phyloP scores from a whole-genome alignment of 1,140 invertebrate species.

The Saccostrea echinata region DNA sequence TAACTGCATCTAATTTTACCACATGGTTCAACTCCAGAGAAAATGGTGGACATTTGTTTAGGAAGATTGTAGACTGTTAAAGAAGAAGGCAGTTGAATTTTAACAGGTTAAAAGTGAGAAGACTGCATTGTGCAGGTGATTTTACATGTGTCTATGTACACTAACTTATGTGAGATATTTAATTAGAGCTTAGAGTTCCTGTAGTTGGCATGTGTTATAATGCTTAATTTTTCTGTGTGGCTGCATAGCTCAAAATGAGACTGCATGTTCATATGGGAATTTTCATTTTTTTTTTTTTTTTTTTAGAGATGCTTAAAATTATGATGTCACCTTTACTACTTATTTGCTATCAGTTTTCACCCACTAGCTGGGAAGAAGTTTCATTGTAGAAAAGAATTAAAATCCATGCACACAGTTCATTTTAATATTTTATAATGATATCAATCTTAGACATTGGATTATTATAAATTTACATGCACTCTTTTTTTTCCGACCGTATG shows the following conservation, averaged over 20 bases:
- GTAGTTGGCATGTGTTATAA: background rate
- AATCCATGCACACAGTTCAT: too few species aligned
- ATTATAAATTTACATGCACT: too few species aligned
- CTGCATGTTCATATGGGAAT: background rate
- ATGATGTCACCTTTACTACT: too few species aligned
- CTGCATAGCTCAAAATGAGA: background rate
- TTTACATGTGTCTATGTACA: background rate
- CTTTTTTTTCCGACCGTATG: too few species aligned
- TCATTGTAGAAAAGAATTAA: too few species aligned
- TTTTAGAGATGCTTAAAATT: background rate
- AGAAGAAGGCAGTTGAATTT: conserved; percentile 8
- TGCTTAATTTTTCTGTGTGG: background rate
- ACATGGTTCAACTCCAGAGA: conserved; percentile 3
- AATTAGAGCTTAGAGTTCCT: background rate
- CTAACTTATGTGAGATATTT: background rate
- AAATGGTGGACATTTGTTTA: conserved; percentile 3
- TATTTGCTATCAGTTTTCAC: too few species aligned
- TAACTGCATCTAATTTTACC: conserved; percentile 29
- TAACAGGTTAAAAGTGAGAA: background rate
- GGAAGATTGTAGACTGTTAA: background rate
- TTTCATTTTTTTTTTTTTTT: background rate
- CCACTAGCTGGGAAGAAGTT: too few species aligned
- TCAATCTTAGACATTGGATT: too few species aligned
- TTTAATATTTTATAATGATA: too few species aligned
- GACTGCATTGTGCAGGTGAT: conserved; percentile 1